Conservation (phyloP, 2,888 invertebrate species). For the Eristalis intricaria region DNA sequence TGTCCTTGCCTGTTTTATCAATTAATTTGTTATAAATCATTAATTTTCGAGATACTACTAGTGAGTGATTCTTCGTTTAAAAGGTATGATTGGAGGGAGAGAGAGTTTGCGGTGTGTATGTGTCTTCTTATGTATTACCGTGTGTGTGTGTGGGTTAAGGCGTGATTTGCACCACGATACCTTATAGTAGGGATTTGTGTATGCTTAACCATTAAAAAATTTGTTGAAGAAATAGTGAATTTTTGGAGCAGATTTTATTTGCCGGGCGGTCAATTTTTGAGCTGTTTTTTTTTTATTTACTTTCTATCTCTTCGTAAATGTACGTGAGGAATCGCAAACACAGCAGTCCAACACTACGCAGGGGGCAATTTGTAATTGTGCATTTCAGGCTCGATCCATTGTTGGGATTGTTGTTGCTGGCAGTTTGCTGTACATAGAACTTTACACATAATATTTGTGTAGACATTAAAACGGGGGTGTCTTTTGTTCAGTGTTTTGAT, state of each 20-base stretch:
- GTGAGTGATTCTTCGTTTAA: neutral
- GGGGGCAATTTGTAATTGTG: conserved; percentile 7
- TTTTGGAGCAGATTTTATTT: neutral
- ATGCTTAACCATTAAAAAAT: neutral
- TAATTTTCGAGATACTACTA: neutral
- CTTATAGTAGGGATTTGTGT: neutral
- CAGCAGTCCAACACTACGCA: neutral
- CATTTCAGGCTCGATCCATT: neutral
- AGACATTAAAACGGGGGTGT: neutral
- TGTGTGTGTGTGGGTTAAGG: neutral
- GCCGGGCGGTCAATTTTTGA: neutral
- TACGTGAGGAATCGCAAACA: neutral
- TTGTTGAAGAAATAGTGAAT: neutral
- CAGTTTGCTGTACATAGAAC: neutral
- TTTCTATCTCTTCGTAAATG: neutral
- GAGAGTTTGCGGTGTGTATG: neutral
- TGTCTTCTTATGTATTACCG: neutral
- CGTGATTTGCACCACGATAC: neutral
- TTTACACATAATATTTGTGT: neutral
- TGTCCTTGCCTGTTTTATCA: neutral
- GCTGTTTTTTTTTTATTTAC: neutral
- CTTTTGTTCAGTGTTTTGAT: conserved; percentile 1
- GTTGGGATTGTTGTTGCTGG: neutral
- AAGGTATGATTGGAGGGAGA: neutral
- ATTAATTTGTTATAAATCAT: neutral